Percentiles rank a stretch among this genome's conserved stretches.
These are phyloP conservation scores for Pelobates cultripes DNA, from an alignment of 2,797 vertebrate genomes.

Conservation along the genomic window DNA sequence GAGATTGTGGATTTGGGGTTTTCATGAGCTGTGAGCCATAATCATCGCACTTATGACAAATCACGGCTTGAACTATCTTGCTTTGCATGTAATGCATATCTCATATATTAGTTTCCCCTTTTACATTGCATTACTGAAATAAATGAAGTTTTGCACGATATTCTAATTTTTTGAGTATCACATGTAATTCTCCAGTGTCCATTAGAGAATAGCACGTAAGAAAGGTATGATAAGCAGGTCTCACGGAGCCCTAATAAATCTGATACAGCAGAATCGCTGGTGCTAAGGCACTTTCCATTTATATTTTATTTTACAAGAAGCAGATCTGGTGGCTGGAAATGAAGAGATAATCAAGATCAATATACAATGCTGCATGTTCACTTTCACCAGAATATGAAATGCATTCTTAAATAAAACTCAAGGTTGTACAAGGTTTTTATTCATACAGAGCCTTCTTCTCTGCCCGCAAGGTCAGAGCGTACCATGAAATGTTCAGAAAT, in stretches of 20 bases:
- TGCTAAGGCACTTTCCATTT: conserved; percentile 25
- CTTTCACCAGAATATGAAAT: conserved; percentile 41
- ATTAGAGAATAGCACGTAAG: not conserved
- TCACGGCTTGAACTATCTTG: no score
- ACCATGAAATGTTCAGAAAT: conserved; percentile 3
- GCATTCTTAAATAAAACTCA: conserved; percentile 24
- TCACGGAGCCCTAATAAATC: conserved; percentile 14
- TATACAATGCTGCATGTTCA: conserved; percentile 38
- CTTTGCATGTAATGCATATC: no score
- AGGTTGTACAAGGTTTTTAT: conserved; percentile 38
- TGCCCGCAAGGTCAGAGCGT: conserved; percentile 27
- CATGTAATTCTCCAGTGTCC: no score
- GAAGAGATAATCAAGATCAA: conserved; percentile 50
- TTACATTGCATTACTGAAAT: no score
- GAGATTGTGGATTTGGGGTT: no score
- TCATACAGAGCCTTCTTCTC: not conserved
- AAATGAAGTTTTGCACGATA: no score
- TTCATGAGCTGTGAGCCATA: no score
- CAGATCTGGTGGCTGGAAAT: conserved; percentile 44
- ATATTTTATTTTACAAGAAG: conserved; percentile 41
- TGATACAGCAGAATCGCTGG: not conserved
- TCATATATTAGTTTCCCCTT: no score
- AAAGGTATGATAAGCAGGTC: not conserved
- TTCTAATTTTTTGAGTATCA: no score
- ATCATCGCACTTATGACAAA: no score